phyloP scores from a whole-genome alignment of 2,113 vertebrate genomes.

The Paradisaea rubra region DNA sequence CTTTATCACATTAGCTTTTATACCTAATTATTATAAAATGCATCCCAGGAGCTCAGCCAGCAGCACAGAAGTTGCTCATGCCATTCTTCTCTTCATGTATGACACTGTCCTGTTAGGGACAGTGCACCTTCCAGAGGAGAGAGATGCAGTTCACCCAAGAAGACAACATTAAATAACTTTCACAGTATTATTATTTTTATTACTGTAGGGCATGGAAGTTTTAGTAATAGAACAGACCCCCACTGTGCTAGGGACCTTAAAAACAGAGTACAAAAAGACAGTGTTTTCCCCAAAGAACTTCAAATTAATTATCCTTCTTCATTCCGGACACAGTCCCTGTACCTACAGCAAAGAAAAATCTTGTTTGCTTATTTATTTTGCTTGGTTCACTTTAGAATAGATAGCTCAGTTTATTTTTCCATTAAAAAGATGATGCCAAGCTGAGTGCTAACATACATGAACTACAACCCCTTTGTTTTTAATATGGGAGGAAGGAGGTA shows the following conservation, averaged over 20 bases:
- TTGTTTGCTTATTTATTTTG: conserved; percentile 57
- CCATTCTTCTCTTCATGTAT: neutral
- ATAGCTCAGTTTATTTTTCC: conserved; percentile 51
- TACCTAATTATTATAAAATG: neutral
- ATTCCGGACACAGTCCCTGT: neutral
- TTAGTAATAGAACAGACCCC: neutral
- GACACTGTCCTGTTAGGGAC: neutral
- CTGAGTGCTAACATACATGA: conserved; percentile 19
- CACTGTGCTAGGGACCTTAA: neutral
- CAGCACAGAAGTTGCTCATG: neutral
- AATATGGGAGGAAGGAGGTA: neutral
- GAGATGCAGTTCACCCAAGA: neutral
- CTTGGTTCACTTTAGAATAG: conserved; percentile 28
- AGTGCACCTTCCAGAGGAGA: neutral
- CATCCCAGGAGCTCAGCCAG: neutral
- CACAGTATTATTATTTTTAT: conserved; percentile 9
- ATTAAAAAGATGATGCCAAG: conserved; percentile 36
- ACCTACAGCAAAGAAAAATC: conserved; percentile 57
- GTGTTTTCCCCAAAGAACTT: neutral
- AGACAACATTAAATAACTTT: neutral
- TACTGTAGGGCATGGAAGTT: neutral
- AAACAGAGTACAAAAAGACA: conserved; percentile 5
- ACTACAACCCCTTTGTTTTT: conserved; percentile 16
- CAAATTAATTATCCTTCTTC: conserved; percentile 22
- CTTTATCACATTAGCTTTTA: neutral